Conservation (phyloP, 1,140 invertebrate species). For the Zophobas atratus region DNA sequence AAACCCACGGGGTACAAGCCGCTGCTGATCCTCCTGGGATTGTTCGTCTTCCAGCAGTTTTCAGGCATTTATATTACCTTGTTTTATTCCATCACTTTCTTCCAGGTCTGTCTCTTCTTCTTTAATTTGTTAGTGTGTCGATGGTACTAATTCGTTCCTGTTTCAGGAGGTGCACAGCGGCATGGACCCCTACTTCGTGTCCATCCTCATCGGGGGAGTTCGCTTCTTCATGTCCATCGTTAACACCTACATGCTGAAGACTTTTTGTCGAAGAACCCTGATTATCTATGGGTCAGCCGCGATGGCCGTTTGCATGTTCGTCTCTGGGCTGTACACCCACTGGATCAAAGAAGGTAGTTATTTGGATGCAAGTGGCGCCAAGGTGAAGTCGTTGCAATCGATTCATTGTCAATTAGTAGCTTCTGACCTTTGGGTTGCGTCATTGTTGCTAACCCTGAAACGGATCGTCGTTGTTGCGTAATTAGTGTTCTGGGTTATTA, state of each 20-base stretch:
- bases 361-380: background rate
- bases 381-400: background rate
- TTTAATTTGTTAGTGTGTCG: too few relatives aligned
- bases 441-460: too few relatives aligned
- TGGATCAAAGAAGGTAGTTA: constrained; percentile 66
- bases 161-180: constrained; percentile 69
- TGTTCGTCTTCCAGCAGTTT: constrained; percentile 77
- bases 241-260: constrained; percentile 71
- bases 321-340: constrained; percentile 72
- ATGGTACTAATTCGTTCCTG: constrained; percentile 2
- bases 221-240: constrained; percentile 76
- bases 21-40: constrained; percentile 70
- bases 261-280: constrained; percentile 70
- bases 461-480: too few relatives aligned
- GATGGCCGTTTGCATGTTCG: constrained; percentile 71
- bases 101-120: constrained; percentile 66
- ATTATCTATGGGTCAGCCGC: constrained; percentile 70
- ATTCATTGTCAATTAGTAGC: constrained; percentile 10
- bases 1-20: constrained; percentile 76
- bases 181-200: constrained; percentile 70
- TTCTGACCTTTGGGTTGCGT: background rate
- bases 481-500: too few relatives aligned
- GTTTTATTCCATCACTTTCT: constrained; percentile 80
- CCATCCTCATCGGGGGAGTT: constrained; percentile 77
- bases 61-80: constrained; percentile 79